Evolutionary conservation across 2,797 vertebrate species (phyloP).

Genomic region (Nyctibius grandis): DNA sequence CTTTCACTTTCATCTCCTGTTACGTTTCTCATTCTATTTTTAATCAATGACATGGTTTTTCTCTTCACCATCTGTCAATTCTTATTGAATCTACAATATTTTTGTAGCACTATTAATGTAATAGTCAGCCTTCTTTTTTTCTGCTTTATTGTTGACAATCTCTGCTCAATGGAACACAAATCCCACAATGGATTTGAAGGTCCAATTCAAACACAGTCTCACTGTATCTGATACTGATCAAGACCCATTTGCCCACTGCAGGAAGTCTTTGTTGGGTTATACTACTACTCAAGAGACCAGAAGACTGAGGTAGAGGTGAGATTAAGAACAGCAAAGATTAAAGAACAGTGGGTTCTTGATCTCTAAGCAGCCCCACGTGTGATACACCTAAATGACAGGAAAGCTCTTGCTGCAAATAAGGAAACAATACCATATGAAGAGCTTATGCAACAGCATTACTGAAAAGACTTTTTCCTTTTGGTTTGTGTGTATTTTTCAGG

Average conservation of each 20-base stretch:
- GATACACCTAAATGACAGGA: neutral
- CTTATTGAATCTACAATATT: constrained; percentile 6
- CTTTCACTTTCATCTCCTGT: neutral
- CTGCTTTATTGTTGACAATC: neutral
- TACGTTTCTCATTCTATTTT: constrained; percentile 35
- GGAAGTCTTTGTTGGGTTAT: neutral
- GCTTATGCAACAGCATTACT: neutral
- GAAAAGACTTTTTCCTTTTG: neutral
- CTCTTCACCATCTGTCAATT: constrained; percentile 45
- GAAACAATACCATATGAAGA: neutral
- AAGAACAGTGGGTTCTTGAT: neutral
- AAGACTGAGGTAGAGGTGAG: neutral
- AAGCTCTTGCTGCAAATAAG: neutral
- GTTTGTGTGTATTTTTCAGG: neutral
- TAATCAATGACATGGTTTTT: neutral
- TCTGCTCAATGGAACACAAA: neutral
- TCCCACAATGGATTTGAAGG: neutral
- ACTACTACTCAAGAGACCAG: neutral
- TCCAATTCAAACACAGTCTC: neutral
- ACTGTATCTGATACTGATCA: neutral
- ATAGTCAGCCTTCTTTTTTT: neutral
- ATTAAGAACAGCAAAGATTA: neutral
- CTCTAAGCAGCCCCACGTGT: neutral
- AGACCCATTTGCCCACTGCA: neutral
- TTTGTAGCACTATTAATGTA: neutral